Base-by-base conservation (phyloP, 2,888 invertebrate species). In the Dexiosoma caninum region DNA sequence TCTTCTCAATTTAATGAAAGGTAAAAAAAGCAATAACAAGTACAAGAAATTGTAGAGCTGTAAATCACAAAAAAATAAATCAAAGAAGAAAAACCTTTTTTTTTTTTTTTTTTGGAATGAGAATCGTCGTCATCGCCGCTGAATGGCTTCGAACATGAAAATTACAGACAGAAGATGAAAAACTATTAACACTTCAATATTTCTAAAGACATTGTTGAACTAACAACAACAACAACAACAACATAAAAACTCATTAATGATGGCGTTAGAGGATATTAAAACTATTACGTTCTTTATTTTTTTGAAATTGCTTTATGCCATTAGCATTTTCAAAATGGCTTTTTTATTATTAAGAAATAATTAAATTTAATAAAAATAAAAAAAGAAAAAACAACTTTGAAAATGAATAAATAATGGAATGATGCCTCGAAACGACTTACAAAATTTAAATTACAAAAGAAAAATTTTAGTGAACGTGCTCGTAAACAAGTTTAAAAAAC, bases 101-200 rank as follows among this genome's bases (percentile, higher is more conserved):
- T 57, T n/a, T n/a, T n/a, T n/a, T n/a, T n/a, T n/a, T n/a, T n/a
- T n/a, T n/a, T n/a, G n/a, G 27, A 46, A 37, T 46, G 35, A 37
- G 14, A 30, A 35, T 51, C 21, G 27, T 53, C 32, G 42, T 44
- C 19, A 46, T 49, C 44, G 27, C 32, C 27, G 62, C 37, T 10
- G 53, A 55, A 62, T 60, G 53, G 37, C 55, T 70, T 64, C 40
- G 71, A 71, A 59, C 77, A 57, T 66, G 51, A 53, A 78, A 71
- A 69, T 49, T 59, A 60, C 51, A 59, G 67, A 64, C 57, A 70
- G 49, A 49, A 71, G 57, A 78, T 71, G 77, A 70, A 80, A 79
- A 66, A 77, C 81, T 77, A 72, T 81, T 77, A 77, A 81, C 81
- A 81, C 81, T 81, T 81, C 77, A 81, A 74, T 81, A 81, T 77